phyloP scores from a whole-genome alignment of 2,113 vertebrate species.

The Scophthalmus maximus region DNA sequence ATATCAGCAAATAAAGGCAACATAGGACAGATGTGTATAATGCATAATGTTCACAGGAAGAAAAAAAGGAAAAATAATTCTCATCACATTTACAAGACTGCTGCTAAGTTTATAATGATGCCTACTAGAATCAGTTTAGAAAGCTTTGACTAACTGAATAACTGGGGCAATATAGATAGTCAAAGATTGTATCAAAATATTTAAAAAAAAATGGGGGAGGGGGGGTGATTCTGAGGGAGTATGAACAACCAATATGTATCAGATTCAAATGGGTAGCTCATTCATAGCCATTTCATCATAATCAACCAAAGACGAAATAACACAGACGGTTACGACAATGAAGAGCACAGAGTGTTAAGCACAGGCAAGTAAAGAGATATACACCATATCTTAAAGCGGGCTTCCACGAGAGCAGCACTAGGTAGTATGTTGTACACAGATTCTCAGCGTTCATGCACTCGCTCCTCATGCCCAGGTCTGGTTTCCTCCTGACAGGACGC shows the following conservation, averaged over 20 bases:
- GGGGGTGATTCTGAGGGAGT: constrained; percentile 33
- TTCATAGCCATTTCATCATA: constrained; percentile 82
- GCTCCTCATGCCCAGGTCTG: constrained; percentile 62
- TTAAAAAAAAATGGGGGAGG: constrained; percentile 60
- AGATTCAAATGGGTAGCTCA: constrained; percentile 90
- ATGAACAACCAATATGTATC: constrained; percentile 82
- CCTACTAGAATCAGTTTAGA: constrained; percentile 80
- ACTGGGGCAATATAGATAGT: constrained; percentile 82
- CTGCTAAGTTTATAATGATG: constrained; percentile 83
- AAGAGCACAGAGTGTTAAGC: constrained; percentile 91
- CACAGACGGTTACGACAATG: constrained; percentile 91
- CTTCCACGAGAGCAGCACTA: constrained; percentile 90
- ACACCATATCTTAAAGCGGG: constrained; percentile 91
- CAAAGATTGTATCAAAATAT: constrained; percentile 82
- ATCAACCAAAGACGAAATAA: constrained; percentile 85
- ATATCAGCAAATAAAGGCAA: constrained; percentile 85
- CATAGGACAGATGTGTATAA: constrained; percentile 81
- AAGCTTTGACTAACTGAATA: constrained; percentile 79
- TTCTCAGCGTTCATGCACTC: constrained; percentile 82
- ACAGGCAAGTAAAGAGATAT: constrained; percentile 91
- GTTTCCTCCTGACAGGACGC: constrained; percentile 71
- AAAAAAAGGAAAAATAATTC: constrained; percentile 63
- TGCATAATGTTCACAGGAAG: constrained; percentile 77
- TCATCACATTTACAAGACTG: constrained; percentile 86
- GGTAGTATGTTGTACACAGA: constrained; percentile 93